phyloP scores from a whole-genome alignment of 2,797 vertebrate species.

The Manis pentadactyla region DNA sequence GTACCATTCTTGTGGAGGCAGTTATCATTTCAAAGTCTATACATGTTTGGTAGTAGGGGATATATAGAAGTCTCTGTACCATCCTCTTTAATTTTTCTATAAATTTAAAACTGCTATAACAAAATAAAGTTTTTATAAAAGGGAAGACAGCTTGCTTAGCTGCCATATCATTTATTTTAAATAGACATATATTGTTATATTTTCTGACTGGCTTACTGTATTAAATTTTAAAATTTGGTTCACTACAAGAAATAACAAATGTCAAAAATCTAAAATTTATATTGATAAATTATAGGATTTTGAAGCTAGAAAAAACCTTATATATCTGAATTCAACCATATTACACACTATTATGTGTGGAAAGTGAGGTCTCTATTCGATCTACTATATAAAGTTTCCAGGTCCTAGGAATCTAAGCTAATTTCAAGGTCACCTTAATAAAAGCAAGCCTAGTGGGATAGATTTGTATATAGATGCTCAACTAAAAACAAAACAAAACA shows the following conservation, averaged over 20 bases:
- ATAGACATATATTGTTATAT: not conserved
- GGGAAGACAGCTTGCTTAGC: not conserved
- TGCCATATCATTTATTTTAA: not conserved
- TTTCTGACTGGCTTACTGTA: not conserved
- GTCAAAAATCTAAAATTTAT: not conserved
- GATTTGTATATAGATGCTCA: not conserved
- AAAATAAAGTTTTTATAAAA: not conserved
- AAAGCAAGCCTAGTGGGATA: not conserved
- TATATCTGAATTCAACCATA: not conserved
- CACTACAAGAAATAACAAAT: not conserved
- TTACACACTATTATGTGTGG: not conserved
- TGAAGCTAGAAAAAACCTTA: not conserved
- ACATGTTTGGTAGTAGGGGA: not conserved
- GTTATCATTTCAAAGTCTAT: not conserved
- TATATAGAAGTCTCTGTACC: not conserved
- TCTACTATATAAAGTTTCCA: not conserved
- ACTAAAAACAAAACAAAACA: not conserved
- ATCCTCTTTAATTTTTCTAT: not conserved
- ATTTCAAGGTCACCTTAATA: not conserved
- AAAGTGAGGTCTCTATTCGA: not conserved
- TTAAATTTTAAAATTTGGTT: not conserved
- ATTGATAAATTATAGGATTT: not conserved
- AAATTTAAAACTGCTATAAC: not conserved
- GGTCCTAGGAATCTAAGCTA: not conserved
- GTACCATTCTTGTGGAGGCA: not conserved